These are phyloP conservation scores for Coptodon bakossiorum DNA, from an alignment of 2,113 vertebrate genomes.

Conservation along the genomic window DNA sequence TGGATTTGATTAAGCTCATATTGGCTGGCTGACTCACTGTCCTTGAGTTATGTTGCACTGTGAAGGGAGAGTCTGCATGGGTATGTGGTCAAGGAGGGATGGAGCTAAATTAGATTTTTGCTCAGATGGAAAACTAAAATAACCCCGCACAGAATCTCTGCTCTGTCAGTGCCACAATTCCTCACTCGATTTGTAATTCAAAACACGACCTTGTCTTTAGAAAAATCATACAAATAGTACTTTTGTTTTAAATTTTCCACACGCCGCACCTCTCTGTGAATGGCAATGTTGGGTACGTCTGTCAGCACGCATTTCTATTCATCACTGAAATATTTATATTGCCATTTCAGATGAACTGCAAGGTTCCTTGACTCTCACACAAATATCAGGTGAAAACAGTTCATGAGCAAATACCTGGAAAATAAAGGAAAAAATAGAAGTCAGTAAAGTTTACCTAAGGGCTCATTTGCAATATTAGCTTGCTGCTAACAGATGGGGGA, in stretches of 20 bases:
- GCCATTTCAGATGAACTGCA: background rate
- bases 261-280: background rate
- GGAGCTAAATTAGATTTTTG: conserved; percentile 46
- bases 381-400: background rate
- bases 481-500: background rate
- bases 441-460: background rate
- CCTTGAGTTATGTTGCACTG: conserved; percentile 43
- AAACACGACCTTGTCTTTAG: background rate
- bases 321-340: background rate
- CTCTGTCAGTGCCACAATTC: background rate
- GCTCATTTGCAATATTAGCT: background rate
- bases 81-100: conserved; percentile 23
- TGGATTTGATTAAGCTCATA: conserved; percentile 40
- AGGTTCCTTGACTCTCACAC: background rate
- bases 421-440: background rate
- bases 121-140: conserved; percentile 34
- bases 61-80: background rate
- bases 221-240: background rate
- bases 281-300: background rate
- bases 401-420: background rate
- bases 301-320: background rate
- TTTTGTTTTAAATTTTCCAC: background rate
- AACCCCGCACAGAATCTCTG: background rate
- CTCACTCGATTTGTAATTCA: conserved; percentile 13
- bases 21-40: conserved; percentile 45